These are phyloP conservation scores for Notiomystis cincta DNA, from an alignment of 2,113 vertebrate species.

Conservation along the genomic window DNA sequence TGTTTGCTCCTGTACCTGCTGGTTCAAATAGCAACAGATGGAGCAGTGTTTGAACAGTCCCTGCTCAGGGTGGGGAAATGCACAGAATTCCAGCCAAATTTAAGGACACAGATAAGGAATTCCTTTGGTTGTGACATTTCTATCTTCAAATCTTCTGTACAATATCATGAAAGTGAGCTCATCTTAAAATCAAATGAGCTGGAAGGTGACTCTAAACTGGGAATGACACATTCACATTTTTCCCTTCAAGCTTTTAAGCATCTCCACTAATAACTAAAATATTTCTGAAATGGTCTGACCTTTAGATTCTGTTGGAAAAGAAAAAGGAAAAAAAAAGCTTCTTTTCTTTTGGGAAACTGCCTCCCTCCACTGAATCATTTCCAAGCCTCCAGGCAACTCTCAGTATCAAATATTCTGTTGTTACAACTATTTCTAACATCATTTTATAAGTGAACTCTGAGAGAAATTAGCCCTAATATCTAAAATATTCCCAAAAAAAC, in stretches of 20 bases:
- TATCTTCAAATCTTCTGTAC: neutral
- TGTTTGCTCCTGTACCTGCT: neutral
- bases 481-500: neutral
- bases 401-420: neutral
- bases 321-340: neutral
- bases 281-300: constrained; percentile 47
- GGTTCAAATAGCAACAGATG: neutral
- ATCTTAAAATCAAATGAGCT: neutral
- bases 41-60: neutral
- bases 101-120: neutral
- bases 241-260: constrained; percentile 37
- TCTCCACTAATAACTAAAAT: constrained; percentile 31
- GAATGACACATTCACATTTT: constrained; percentile 27
- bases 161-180: neutral
- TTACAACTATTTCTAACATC: neutral
- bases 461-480: neutral
- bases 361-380: neutral
- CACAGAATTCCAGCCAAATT: neutral
- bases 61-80: neutral
- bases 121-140: neutral
- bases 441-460: neutral
- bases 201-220: neutral
- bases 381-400: neutral
- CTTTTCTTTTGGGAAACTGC: constrained; percentile 32
- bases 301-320: constrained; percentile 4